phyloP scores from a whole-genome alignment of 2,113 vertebrate genomes.

The Hippocampus barbouri region DNA sequence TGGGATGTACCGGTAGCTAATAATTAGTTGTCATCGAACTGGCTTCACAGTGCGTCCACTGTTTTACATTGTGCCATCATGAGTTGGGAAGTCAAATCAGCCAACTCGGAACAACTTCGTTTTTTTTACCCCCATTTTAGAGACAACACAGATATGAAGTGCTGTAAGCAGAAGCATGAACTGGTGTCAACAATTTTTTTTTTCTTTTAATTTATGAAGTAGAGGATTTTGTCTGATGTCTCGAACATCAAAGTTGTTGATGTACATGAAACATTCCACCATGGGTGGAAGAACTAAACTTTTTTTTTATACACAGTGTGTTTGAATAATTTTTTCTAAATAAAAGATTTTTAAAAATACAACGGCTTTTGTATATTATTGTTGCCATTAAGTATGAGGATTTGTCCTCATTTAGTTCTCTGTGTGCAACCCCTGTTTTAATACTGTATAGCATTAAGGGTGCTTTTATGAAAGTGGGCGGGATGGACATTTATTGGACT shows the following conservation, averaged over 20 bases:
- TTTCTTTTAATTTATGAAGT: slow-evolving; percentile 46
- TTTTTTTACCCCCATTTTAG: not conserved
- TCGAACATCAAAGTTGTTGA: slow-evolving; percentile 38
- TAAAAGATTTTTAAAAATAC: slow-evolving; percentile 27
- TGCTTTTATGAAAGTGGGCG: no score
- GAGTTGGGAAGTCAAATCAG: not conserved
- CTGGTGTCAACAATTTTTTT: slow-evolving; percentile 31
- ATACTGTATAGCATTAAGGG: no score
- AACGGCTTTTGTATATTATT: not conserved
- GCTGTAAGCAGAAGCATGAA: slow-evolving; percentile 10
- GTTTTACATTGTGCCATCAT: not conserved
- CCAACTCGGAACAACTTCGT: not conserved
- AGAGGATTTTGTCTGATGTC: slow-evolving; percentile 33
- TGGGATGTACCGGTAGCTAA: not conserved
- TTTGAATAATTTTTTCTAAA: slow-evolving; percentile 63
- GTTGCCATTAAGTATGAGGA: not conserved
- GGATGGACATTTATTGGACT: no score
- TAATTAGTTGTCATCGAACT: not conserved
- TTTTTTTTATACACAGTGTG: slow-evolving; percentile 60
- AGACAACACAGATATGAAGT: slow-evolving; percentile 12
- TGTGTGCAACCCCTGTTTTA: not conserved
- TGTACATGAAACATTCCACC: slow-evolving; percentile 43
- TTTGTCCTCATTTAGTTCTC: not conserved
- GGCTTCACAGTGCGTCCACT: not conserved
- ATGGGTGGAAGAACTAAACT: slow-evolving; percentile 48